phyloP scores from a whole-genome alignment of 2,888 invertebrate species.

The Cataglyphis altisquamis region DNA sequence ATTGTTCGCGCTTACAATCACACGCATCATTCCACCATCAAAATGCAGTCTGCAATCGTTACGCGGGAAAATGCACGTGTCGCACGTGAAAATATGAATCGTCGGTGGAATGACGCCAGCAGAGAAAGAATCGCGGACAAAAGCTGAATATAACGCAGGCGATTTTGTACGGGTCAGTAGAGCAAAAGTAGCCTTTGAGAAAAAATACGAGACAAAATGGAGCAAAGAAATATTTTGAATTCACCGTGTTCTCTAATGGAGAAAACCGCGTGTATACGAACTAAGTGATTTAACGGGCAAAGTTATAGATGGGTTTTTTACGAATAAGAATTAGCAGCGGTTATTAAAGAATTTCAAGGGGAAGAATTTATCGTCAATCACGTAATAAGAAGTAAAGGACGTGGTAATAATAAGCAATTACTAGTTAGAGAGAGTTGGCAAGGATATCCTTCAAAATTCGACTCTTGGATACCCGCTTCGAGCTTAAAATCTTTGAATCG shows the following conservation, averaged over 20 bases:
- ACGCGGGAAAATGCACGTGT: no score
- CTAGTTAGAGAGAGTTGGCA: background rate
- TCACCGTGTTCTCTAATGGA: background rate
- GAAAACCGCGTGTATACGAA: background rate
- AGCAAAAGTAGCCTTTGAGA: background rate
- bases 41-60: no score
- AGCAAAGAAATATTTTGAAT: background rate
- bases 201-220: no score
- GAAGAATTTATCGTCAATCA: background rate
- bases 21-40: no score
- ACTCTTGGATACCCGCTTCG: background rate
- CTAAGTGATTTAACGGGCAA: background rate
- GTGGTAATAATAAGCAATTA: background rate
- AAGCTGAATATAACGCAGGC: no score
- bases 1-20: no score
- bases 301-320: slow-evolving; percentile 11
- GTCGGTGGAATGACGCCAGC: no score
- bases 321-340: background rate
- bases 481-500: no score
- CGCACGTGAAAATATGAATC: no score
- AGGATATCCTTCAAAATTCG: background rate
- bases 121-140: no score
- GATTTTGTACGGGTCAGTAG: background rate
- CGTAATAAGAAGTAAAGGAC: background rate
- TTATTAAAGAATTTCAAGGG: background rate